Evolutionary conservation across 2,797 vertebrate genomes (phyloP).

Genomic region (Epinephelus malabaricus): DNA sequence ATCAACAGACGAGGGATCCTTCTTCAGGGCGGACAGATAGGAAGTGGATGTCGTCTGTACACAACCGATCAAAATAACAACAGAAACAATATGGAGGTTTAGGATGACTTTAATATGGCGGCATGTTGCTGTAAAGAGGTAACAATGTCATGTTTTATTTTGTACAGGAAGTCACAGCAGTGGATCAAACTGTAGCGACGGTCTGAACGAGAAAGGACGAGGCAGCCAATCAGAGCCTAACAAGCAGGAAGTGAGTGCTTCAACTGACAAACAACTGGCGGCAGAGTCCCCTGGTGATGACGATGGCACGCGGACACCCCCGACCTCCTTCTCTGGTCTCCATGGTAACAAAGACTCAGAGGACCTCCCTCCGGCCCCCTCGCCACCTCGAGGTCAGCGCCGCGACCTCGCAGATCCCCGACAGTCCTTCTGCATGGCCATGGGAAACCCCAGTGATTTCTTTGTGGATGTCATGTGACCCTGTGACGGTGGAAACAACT

Average conservation of each 20-base stretch:
- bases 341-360: conserved; percentile 88
- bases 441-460: conserved; percentile 98
- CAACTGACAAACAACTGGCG: neutral
- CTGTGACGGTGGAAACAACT: conserved; percentile 1
- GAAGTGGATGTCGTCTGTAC: too few species aligned
- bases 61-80: too few species aligned
- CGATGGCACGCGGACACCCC: conserved; percentile 69
- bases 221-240: conserved; percentile 81
- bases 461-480: conserved; percentile 98
- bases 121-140: too few species aligned
- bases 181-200: conserved; percentile 89
- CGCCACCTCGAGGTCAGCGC: conserved; percentile 72
- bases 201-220: conserved; percentile 83
- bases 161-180: conserved; percentile 92
- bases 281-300: neutral
- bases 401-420: conserved; percentile 90
- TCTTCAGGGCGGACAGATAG: too few species aligned
- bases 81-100: too few species aligned
- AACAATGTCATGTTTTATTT: too few species aligned
- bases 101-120: too few species aligned
- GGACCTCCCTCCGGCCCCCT: conserved; percentile 82
- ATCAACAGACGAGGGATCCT: too few species aligned
- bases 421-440: conserved; percentile 96
- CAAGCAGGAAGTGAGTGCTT: conserved; percentile 70
- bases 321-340: conserved; percentile 85